Evolutionary conservation across 35 echinoderm and acorn worm species (phyloP).

Genomic region (Holothuria glaberrima): DNA sequence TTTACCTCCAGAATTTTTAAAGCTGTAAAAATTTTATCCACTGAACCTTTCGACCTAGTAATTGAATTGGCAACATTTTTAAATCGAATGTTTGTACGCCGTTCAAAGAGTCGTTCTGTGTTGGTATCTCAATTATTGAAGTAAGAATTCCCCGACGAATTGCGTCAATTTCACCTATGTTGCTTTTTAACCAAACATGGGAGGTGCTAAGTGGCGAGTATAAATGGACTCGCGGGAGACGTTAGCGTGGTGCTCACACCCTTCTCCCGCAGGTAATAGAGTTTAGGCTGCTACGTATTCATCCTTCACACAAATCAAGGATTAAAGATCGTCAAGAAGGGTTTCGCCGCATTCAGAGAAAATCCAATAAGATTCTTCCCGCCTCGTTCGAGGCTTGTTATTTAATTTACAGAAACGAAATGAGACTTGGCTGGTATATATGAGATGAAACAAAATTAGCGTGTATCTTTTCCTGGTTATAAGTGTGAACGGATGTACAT

Average conservation of each 20-base stretch:
- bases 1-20: too few relatives aligned
- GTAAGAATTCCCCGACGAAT: slow-evolving; percentile 50
- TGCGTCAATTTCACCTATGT: slow-evolving; percentile 51
- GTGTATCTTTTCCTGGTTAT: slow-evolving; percentile 23
- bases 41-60: neutral
- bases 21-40: too few relatives aligned
- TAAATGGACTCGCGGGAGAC: slow-evolving; percentile 56
- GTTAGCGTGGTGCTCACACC: slow-evolving; percentile 43
- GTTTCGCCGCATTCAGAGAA: slow-evolving; percentile 54
- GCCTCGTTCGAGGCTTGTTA: slow-evolving; percentile 56
- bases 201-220: slow-evolving; percentile 56
- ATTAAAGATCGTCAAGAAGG: slow-evolving; percentile 50
- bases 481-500: neutral
- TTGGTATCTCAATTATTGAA: slow-evolving; percentile 53
- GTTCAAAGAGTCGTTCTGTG: slow-evolving; percentile 1
- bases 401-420: slow-evolving; percentile 52
- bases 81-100: slow-evolving; percentile 51
- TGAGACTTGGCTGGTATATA: slow-evolving; percentile 39
- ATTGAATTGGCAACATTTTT: slow-evolving; percentile 52
- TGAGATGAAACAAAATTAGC: slow-evolving; percentile 38
- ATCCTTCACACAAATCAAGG: slow-evolving; percentile 62
- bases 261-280: slow-evolving; percentile 39
- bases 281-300: slow-evolving; percentile 54
- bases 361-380: slow-evolving; percentile 56
- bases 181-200: slow-evolving; percentile 55